A percentile compares a stretch with the other conserved stretches of the same genome.
phyloP scores from a whole-genome alignment of 2,888 invertebrate species.

The Hetaerina titia region DNA sequence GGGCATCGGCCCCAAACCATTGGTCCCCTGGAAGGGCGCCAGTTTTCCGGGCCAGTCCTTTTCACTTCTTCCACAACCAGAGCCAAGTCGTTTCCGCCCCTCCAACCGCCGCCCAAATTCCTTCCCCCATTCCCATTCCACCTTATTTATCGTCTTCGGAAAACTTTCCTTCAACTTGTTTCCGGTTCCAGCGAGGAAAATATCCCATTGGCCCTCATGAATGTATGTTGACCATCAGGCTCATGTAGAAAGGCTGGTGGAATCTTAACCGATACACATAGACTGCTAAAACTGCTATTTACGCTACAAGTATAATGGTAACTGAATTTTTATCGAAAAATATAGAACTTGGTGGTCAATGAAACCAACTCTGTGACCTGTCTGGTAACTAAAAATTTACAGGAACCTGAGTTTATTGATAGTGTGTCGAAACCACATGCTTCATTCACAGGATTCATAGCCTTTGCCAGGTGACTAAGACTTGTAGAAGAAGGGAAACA shows the following conservation, averaged over 20 bases:
- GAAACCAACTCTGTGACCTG: too few relatives aligned
- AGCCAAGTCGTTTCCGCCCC: not conserved
- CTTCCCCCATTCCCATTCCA: not conserved
- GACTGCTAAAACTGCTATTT: too few relatives aligned
- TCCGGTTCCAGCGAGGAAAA: not conserved
- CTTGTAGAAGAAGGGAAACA: too few relatives aligned
- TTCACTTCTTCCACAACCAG: not conserved
- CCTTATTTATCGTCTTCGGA: slow-evolving; percentile 3
- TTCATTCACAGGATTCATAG: too few relatives aligned
- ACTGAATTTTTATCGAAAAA: too few relatives aligned
- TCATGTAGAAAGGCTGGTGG: not conserved
- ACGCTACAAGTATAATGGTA: too few relatives aligned
- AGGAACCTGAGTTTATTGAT: too few relatives aligned
- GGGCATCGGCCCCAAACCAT: not conserved
- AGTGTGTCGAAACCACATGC: too few relatives aligned
- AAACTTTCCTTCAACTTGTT: not conserved
- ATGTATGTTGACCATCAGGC: not conserved
- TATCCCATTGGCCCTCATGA: not conserved
- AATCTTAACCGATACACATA: not conserved
- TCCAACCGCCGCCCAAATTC: not conserved
- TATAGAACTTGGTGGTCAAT: too few relatives aligned
- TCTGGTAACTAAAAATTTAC: too few relatives aligned
- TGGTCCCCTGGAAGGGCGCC: not conserved
- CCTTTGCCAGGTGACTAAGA: too few relatives aligned
- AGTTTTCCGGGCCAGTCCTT: slow-evolving; percentile 22